Evolutionary conservation across 2,113 vertebrate genomes (phyloP).

Genomic region (Oxyruncus cristatus): DNA sequence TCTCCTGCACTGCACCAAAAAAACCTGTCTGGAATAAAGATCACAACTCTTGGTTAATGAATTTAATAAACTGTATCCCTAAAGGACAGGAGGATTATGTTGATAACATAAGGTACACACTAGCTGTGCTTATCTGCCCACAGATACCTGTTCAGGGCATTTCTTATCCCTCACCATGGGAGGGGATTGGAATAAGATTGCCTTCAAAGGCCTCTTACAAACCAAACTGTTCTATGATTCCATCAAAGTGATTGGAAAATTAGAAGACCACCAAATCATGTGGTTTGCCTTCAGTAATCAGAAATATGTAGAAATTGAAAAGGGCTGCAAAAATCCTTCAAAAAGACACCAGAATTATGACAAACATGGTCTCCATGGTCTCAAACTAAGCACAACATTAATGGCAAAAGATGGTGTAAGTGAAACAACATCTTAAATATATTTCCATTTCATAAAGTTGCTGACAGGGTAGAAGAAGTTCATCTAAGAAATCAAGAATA

Average conservation of each 20-base stretch:
- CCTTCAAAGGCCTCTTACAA: neutral
- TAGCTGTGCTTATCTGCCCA: neutral
- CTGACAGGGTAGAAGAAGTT: neutral
- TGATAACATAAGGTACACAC: neutral
- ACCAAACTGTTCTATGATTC: neutral
- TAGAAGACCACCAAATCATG: neutral
- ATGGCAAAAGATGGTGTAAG: neutral
- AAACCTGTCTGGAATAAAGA: neutral
- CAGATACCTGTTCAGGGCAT: neutral
- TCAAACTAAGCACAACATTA: neutral
- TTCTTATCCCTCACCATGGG: neutral
- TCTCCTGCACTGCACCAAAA: neutral
- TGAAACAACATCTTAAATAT: neutral
- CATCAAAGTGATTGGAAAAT: neutral
- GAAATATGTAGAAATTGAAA: neutral
- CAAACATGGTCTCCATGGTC: neutral
- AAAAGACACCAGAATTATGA: neutral
- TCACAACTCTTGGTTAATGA: neutral
- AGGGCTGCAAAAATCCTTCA: neutral
- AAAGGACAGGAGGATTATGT: neutral
- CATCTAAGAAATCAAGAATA: neutral
- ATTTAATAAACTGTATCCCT: neutral
- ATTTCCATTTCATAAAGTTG: neutral
- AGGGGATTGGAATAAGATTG: accelerated
- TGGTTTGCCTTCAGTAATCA: neutral